These are phyloP conservation scores for Teleogryllus oceanicus DNA, from an alignment of 2,888 invertebrate species.

Conservation along the genomic window DNA sequence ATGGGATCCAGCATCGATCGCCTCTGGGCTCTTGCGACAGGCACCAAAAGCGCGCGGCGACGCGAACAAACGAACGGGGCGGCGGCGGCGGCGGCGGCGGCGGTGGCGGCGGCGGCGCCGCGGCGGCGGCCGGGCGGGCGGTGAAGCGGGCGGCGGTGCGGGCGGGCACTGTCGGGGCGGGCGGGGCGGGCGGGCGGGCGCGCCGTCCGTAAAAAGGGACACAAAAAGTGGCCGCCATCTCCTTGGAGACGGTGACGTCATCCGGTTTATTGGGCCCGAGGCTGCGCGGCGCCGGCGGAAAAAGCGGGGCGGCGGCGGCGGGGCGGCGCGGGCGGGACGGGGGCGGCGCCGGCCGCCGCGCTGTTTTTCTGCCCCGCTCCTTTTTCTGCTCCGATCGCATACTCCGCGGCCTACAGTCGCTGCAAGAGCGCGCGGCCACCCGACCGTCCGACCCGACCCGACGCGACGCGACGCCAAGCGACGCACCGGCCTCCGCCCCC, in stretches of 20 bases:
- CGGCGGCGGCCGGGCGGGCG: neutral
- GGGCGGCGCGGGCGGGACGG: neutral
- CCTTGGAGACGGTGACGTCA: constrained; percentile 37
- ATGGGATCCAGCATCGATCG: constrained; percentile 4
- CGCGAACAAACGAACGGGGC: neutral
- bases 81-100: neutral
- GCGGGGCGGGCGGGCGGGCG: neutral
- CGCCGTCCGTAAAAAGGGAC: constrained; percentile 26
- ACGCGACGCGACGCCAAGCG: no score
- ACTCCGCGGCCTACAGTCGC: neutral
- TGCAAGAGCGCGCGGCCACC: constrained; percentile 23
- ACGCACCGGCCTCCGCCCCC: no score
- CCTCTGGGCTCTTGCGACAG: neutral
- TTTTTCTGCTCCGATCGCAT: constrained; percentile 21
- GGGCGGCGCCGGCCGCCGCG: constrained; percentile 23
- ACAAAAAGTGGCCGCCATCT: constrained; percentile 31
- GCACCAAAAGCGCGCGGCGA: neutral
- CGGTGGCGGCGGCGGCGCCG: neutral
- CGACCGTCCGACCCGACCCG: neutral
- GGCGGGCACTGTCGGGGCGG: neutral
- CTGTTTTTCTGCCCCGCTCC: constrained; percentile 18
- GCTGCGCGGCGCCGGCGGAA: neutral
- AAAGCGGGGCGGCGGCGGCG: neutral
- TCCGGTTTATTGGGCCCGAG: constrained; percentile 31
- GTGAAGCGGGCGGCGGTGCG: neutral